Evolutionary conservation across 2,113 vertebrate species (phyloP).

Genomic region (Sphaerodactylus townsendi): DNA sequence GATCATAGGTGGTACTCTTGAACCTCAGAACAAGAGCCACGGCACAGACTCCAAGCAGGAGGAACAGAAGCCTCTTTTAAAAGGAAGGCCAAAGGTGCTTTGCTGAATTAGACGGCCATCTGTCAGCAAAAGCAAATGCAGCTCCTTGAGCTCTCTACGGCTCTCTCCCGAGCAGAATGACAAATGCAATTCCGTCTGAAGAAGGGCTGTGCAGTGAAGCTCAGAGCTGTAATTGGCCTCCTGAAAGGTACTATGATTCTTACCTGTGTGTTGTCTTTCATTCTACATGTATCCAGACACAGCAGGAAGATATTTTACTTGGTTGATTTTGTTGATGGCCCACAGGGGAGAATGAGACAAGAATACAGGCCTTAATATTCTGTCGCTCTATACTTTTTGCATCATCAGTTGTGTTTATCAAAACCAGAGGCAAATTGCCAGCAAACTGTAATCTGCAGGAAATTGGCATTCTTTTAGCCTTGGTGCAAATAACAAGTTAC

Average conservation of each 20-base stretch:
- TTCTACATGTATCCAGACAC: neutral
- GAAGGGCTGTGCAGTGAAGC: slow-evolving; percentile 1
- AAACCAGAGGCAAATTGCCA: neutral
- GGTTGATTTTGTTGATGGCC: neutral
- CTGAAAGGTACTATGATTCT: neutral
- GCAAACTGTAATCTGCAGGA: neutral
- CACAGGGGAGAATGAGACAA: neutral
- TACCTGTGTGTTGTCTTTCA: slow-evolving; percentile 1
- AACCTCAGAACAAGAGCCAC: neutral
- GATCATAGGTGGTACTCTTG: too few species aligned
- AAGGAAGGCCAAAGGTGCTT: neutral
- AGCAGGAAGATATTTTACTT: slow-evolving; percentile 7
- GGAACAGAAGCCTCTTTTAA: neutral
- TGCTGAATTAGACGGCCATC: neutral
- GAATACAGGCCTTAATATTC: neutral
- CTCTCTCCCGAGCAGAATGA: neutral
- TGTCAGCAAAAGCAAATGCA: neutral
- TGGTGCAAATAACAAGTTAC: neutral
- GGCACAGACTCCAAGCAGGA: neutral
- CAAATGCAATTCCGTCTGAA: neutral
- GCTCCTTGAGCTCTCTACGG: neutral
- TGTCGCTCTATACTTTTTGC: neutral
- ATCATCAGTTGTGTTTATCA: neutral
- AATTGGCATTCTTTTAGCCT: neutral
- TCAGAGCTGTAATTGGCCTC: neutral